Percentiles rank a stretch among this genome's conserved stretches.
These are phyloP conservation scores for Choristoneura rosaceana DNA, from an alignment of 2,888 invertebrate species.

Conservation along the genomic window DNA sequence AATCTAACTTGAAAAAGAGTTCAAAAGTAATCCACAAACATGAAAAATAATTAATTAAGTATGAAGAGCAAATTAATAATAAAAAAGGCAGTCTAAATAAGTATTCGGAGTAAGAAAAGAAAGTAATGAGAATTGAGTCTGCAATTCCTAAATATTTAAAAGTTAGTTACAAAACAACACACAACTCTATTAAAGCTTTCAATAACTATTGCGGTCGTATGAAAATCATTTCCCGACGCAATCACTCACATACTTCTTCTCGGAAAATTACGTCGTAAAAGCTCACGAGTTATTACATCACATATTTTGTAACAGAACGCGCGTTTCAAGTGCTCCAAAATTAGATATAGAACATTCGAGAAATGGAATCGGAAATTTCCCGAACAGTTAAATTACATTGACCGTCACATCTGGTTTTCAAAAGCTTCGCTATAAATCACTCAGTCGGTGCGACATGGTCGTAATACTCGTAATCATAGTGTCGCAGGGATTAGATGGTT, in stretches of 20 bases:
- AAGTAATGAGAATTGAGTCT: background rate
- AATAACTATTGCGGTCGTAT: background rate
- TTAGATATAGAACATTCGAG: slow-evolving; percentile 60
- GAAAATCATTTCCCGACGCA: slow-evolving; percentile 22
- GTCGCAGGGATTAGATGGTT: slow-evolving; percentile 12
- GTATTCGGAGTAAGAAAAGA: background rate
- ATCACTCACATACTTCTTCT: slow-evolving; percentile 56
- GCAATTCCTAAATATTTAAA: background rate
- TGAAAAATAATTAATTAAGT: too few species aligned
- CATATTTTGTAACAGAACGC: slow-evolving; percentile 76
- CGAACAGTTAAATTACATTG: slow-evolving; percentile 46
- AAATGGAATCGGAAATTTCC: slow-evolving; percentile 30
- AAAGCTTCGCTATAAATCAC: slow-evolving; percentile 32
- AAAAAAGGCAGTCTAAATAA: background rate
- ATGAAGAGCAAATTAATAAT: background rate
- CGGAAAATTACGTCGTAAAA: slow-evolving; percentile 60
- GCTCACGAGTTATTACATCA: slow-evolving; percentile 71
- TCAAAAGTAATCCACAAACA: too few species aligned
- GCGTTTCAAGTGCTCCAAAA: slow-evolving; percentile 70
- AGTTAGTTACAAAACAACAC: background rate
- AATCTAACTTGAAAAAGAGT: too few species aligned
- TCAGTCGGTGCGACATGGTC: slow-evolving; percentile 4
- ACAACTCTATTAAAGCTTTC: background rate
- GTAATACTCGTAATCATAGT: background rate
- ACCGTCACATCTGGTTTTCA: slow-evolving; percentile 46